Evolutionary conservation across 2,888 invertebrate species (phyloP).

Genomic region (Keiferia lycopersicella): DNA sequence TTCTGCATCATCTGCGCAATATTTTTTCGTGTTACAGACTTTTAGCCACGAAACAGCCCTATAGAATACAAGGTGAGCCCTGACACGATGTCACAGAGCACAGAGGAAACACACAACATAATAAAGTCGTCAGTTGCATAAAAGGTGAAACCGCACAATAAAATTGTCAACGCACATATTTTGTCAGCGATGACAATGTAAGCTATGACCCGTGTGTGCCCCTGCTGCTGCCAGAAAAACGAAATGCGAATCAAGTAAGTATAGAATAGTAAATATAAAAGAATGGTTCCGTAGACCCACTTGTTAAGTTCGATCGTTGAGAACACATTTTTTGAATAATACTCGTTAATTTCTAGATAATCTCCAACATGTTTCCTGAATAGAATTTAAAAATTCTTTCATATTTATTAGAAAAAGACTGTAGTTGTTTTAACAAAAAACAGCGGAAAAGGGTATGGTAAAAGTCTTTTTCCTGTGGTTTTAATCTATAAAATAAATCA

Average conservation of each 20-base stretch:
- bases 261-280: background rate
- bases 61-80: background rate
- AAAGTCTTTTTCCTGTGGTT: no score
- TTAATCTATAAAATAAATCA: no score
- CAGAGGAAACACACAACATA: constrained; percentile 6
- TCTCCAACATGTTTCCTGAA: no score
- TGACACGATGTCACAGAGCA: background rate
- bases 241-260: background rate
- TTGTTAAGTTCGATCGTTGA: background rate
- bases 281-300: background rate
- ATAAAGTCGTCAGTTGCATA: constrained; percentile 30
- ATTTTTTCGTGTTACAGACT: no score
- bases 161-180: constrained; percentile 35
- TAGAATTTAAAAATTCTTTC: no score
- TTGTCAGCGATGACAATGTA: constrained; percentile 29
- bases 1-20: no score
- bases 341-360: no score
- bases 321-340: no score
- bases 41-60: background rate
- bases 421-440: no score
- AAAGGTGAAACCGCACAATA: constrained; percentile 32
- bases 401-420: no score
- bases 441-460: no score
- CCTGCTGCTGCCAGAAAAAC: background rate
- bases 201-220: constrained; percentile 26